Base-by-base conservation (phyloP, 2,888 invertebrate species). In the Scaptomyza caliginosa region DNA sequence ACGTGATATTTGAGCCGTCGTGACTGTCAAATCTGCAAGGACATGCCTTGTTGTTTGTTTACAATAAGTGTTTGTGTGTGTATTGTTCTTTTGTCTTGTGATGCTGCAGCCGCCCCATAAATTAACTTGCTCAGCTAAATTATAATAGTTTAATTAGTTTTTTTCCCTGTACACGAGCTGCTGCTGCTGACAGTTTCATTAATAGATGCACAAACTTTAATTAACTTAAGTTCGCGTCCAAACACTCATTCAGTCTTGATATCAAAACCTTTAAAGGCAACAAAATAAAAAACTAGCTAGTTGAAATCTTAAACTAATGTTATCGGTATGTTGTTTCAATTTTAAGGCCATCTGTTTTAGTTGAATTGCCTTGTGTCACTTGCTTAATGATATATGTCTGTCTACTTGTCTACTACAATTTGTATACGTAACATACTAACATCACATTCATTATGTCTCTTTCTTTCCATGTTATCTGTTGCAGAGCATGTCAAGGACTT, bases 401-500 rank as follows among this genome's bases (percentile, higher is more conserved):
- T 34, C 34, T n/a, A n/a, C 4, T 28, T 32, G 32, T 32, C 13
- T n/a, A 13, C 7, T 8, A 34, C 16, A 34, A 34, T 34, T 16
- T 34, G 34, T 16, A 34, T 34, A 34, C 2, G 34, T 34, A 56
- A 46, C 58, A 13, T 56, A 45, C 13, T 46, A 7, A 66, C 34
- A 7, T 48, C 28, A 6, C 17, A 6, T 10, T 17, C 28, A 30
- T 28, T 11, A 36, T 30, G 24, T 43, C 40, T 46, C 10, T 32
- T 4, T 34, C 16, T 34, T 1, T 34, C 52, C n/a, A n/a, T n/a
- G n/a, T 32, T 16, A 11, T 52, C 36, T 60, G 6, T 36, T 96
- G 43, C 95, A 97, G 97, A 97, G 93, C 97, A 97, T 93, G 96
- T 97, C 81, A 95, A 96, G 81, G 97, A 97, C 91, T 97, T 97